Conservation (phyloP, 2,888 invertebrate species). For the Troides oblongomaculatus region DNA sequence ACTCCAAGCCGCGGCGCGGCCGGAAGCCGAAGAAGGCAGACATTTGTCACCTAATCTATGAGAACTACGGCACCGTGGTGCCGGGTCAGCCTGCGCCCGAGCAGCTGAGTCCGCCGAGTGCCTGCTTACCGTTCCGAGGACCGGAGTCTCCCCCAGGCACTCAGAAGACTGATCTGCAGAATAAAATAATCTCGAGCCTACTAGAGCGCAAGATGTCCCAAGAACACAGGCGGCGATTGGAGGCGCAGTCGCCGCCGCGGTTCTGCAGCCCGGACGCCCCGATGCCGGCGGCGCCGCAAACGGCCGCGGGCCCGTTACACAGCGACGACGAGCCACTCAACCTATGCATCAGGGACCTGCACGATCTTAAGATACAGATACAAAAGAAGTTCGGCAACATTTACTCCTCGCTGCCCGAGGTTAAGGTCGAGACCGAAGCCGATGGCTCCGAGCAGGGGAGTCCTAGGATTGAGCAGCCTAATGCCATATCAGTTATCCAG, state of each 20-base stretch:
- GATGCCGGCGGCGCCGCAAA: conserved; percentile 59
- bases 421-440: conserved; percentile 80
- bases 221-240: conserved; percentile 78
- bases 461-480: conserved; percentile 62
- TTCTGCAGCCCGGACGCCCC: conserved; percentile 62
- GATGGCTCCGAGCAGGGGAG: conserved; percentile 75
- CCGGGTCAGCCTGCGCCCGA: conserved; percentile 85
- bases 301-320: conserved; percentile 58
- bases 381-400: conserved; percentile 82
- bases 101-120: conserved; percentile 52
- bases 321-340: conserved; percentile 87
- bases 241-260: conserved; percentile 55
- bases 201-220: conserved; percentile 85
- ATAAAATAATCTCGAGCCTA: conserved; percentile 84
- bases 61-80: conserved; percentile 93
- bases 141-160: conserved; percentile 46
- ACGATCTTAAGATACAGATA: conserved; percentile 83
- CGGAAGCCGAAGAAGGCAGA: conserved; percentile 95
- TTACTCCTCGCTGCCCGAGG: conserved; percentile 77
- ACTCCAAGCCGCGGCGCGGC: conserved; percentile 91
- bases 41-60: conserved; percentile 94
- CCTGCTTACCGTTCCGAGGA: conserved; percentile 50
- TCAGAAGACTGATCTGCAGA: conserved; percentile 83
- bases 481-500: conserved; percentile 73
- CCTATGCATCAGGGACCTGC: conserved; percentile 88